These are phyloP conservation scores for Prorops nasuta DNA, from an alignment of 1,140 invertebrate genomes.

Conservation along the genomic window DNA sequence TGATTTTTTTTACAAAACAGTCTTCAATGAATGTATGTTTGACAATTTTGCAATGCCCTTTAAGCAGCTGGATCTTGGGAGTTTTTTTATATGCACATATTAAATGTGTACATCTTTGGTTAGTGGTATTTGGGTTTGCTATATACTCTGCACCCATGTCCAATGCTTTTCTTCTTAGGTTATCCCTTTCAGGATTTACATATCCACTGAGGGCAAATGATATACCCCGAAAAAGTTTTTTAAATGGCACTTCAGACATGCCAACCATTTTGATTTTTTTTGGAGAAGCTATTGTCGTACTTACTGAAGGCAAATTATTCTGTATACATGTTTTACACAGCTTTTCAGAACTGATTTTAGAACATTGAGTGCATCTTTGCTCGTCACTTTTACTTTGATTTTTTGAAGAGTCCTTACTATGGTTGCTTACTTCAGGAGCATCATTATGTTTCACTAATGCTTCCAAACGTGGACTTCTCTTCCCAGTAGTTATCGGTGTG, in stretches of 20 bases:
- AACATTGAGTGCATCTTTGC: background rate
- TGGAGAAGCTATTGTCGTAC: background rate
- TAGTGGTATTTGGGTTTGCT: conserved; percentile 45
- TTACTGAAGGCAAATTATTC: conserved; percentile 16
- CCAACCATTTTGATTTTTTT: conserved; percentile 5
- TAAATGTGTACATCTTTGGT: conserved; percentile 47
- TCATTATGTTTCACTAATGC: background rate
- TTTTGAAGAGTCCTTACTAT: background rate
- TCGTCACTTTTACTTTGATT: background rate
- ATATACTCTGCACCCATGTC: conserved; percentile 51
- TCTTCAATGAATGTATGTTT: conserved; percentile 47
- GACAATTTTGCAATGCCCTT: conserved; percentile 45
- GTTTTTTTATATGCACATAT: conserved; percentile 54
- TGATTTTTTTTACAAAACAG: conserved; percentile 44
- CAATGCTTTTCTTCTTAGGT: conserved; percentile 46
- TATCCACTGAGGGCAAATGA: conserved; percentile 52
- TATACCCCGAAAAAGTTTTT: conserved; percentile 40
- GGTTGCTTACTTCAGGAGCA: background rate
- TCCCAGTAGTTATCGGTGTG: too few species aligned
- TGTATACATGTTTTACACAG: background rate
- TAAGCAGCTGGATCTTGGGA: conserved; percentile 46
- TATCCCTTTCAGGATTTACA: conserved; percentile 50
- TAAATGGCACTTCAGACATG: conserved; percentile 31
- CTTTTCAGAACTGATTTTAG: background rate
- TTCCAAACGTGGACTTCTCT: background rate